Conservation (phyloP, 2,113 vertebrate genomes). For the Tympanuchus pallidicinctus region DNA sequence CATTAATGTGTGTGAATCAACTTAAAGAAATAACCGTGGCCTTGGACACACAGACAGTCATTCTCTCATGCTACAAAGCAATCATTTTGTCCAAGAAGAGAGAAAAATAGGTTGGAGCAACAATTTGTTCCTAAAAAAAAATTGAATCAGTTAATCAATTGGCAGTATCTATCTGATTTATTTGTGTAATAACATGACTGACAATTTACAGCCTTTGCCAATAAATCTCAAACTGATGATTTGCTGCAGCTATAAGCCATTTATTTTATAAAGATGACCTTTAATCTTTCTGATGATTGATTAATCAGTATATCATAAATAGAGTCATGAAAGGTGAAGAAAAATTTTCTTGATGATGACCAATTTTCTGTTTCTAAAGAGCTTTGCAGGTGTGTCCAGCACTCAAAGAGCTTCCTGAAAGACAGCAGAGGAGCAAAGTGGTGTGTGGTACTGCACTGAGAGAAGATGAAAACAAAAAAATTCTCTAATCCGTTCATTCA, state of each 20-base stretch:
- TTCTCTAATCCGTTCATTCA: slow-evolving; percentile 7
- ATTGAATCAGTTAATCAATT: slow-evolving; percentile 76
- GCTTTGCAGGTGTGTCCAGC: slow-evolving; percentile 17
- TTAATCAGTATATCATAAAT: slow-evolving; percentile 75
- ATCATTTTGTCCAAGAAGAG: slow-evolving; percentile 57
- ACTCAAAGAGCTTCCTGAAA: neutral
- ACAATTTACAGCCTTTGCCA: slow-evolving; percentile 74
- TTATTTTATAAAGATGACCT: slow-evolving; percentile 71
- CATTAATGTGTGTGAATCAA: neutral
- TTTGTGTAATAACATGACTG: slow-evolving; percentile 75
- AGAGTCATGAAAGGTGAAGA: slow-evolving; percentile 23
- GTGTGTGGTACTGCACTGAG: neutral
- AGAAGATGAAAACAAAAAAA: neutral
- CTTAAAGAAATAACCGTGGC: slow-evolving; percentile 52
- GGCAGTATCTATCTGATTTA: slow-evolving; percentile 78
- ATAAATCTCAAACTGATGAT: slow-evolving; percentile 75
- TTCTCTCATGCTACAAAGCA: slow-evolving; percentile 48
- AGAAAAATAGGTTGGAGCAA: slow-evolving; percentile 69
- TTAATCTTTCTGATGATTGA: slow-evolving; percentile 77
- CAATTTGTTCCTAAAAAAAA: slow-evolving; percentile 66
- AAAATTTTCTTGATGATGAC: slow-evolving; percentile 8
- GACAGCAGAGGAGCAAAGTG: neutral
- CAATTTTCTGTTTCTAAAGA: slow-evolving; percentile 27
- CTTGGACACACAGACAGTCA: slow-evolving; percentile 44
- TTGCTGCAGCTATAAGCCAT: slow-evolving; percentile 67